Conservation (phyloP, 2,888 invertebrate species). For the Amaurobius ferox region DNA sequence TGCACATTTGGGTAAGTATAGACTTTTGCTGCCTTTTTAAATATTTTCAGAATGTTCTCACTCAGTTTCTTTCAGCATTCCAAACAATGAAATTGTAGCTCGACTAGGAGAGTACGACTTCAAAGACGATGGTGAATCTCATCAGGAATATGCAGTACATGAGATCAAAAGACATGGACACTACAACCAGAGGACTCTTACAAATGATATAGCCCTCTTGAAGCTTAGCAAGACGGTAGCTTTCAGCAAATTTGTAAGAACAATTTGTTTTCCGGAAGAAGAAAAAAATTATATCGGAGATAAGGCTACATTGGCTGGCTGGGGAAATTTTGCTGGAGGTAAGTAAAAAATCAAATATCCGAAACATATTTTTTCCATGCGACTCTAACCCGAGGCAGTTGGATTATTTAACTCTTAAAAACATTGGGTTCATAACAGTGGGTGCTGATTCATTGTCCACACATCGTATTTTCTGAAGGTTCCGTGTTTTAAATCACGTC, state of each 20-base stretch:
- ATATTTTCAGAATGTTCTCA: neutral
- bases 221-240: conserved; percentile 88
- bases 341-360: too few species aligned
- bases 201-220: conserved; percentile 83
- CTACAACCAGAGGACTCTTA: conserved; percentile 32
- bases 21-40: neutral
- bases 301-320: conserved; percentile 83
- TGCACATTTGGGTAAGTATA: conserved; percentile 91
- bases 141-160: conserved; percentile 34
- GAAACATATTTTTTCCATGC: too few species aligned
- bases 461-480: too few species aligned
- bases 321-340: conserved; percentile 82
- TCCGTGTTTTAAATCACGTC: too few species aligned
- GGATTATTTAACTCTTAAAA: too few species aligned
- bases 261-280: conserved; percentile 76
- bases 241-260: conserved; percentile 80
- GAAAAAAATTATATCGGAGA: conserved; percentile 74
- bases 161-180: conserved; percentile 63
- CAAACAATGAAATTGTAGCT: conserved; percentile 28
- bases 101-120: conserved; percentile 59
- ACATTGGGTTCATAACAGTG: too few species aligned
- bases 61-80: conserved; percentile 6
- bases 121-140: conserved; percentile 19
- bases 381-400: too few species aligned
- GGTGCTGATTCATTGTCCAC: too few species aligned